These are phyloP conservation scores for Poeciliopsis infans DNA, from an alignment of 2,797 vertebrate species.

Conservation along the genomic window DNA sequence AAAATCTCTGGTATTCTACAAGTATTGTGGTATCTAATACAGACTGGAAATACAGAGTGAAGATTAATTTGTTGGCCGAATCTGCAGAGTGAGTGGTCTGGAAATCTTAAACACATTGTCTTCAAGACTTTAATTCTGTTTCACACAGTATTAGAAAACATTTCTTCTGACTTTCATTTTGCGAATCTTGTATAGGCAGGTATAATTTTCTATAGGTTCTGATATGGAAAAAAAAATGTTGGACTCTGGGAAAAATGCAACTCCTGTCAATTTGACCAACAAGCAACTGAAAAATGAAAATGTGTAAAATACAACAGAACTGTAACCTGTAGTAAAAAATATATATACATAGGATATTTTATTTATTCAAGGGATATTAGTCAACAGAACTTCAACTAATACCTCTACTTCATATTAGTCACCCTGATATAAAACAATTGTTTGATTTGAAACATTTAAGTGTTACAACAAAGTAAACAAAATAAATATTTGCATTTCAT, in stretches of 20 bases:
- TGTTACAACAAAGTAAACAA: neutral
- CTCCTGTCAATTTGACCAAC: neutral
- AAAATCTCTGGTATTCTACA: neutral
- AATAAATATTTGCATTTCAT: neutral
- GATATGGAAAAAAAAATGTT: neutral
- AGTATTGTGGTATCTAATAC: neutral
- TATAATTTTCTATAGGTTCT: neutral
- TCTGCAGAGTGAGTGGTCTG: neutral
- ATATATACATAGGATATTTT: neutral
- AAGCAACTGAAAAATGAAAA: neutral
- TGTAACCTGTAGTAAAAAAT: neutral
- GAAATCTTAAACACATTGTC: neutral
- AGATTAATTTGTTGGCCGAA: neutral
- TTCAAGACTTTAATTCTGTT: neutral
- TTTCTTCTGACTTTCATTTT: neutral
- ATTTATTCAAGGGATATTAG: neutral
- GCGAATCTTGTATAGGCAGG: neutral
- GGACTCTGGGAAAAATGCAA: neutral
- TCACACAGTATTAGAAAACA: neutral
- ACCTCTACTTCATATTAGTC: neutral
- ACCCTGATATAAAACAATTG: neutral
- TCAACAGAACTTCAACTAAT: conserved; percentile 6
- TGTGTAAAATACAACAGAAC: neutral
- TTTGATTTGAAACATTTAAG: neutral
- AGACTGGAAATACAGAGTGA: neutral